Percentiles rank a stretch among this genome's conserved stretches.
These are phyloP conservation scores for Perithous albicinctus DNA, from an alignment of 2,888 invertebrate species.

Conservation along the genomic window DNA sequence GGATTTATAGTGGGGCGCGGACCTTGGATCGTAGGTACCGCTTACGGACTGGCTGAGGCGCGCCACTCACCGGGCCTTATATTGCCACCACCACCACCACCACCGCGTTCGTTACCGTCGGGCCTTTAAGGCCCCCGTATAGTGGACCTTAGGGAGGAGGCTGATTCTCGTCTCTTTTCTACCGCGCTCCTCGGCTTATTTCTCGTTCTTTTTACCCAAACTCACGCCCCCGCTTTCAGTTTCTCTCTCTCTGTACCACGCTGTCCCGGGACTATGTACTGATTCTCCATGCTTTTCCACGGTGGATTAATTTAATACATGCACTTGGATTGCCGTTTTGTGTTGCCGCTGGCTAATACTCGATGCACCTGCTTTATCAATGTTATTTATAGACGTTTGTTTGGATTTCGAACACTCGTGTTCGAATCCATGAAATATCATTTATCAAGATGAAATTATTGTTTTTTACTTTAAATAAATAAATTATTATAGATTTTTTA, in stretches of 20 bases:
- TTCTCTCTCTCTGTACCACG: background rate
- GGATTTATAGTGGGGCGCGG: conserved; percentile 73
- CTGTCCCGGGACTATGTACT: background rate
- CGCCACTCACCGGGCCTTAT: conserved; percentile 81
- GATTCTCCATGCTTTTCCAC: background rate
- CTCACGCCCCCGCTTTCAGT: conserved; percentile 25
- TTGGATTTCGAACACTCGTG: background rate
- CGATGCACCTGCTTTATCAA: conserved; percentile 3
- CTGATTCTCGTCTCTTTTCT: conserved; percentile 43
- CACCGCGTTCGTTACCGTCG: too few species aligned
- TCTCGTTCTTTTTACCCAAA: background rate
- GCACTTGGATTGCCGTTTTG: conserved; percentile 7
- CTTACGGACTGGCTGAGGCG: conserved; percentile 83
- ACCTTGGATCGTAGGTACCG: conserved; percentile 82
- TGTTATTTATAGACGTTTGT: background rate
- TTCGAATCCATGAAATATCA: too few species aligned
- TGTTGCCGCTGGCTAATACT: background rate
- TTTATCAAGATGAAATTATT: too few species aligned
- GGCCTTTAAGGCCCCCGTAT: conserved; percentile 27
- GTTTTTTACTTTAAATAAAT: too few species aligned
- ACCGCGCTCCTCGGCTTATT: conserved; percentile 26
- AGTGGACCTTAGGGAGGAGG: conserved; percentile 16
- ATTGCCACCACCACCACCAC: conserved; percentile 83
- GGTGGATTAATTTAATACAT: background rate
- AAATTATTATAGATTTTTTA: too few species aligned